Evolutionary conservation across 2,113 vertebrate genomes (phyloP).

Genomic region (Microcebus tavaratra): DNA sequence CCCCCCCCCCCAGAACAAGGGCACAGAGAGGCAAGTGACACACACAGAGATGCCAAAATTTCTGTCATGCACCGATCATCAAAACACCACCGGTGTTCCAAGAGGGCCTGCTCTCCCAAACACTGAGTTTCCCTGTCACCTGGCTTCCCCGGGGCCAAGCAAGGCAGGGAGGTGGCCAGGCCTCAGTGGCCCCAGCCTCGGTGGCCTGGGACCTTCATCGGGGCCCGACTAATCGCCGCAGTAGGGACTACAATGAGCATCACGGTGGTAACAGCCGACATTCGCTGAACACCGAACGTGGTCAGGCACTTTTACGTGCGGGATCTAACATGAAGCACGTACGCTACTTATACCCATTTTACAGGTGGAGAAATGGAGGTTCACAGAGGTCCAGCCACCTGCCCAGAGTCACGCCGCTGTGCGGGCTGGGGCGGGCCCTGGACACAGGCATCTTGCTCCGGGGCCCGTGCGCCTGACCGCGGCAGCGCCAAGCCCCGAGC

Average conservation of each 20-base stretch:
- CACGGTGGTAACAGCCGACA: accelerated
- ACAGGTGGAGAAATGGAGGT: not conserved
- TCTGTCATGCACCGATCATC: not conserved
- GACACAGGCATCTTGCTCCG: not conserved
- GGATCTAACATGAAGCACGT: not conserved
- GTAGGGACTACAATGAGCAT: not conserved
- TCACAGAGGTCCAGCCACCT: not conserved
- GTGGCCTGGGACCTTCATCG: not conserved
- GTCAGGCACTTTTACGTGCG: not conserved
- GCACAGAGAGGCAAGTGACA: not conserved
- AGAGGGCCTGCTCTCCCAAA: not conserved
- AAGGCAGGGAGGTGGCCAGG: too few relatives aligned
- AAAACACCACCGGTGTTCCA: not conserved
- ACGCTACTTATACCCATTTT: not conserved
- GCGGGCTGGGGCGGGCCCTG: not conserved
- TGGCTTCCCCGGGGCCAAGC: not conserved
- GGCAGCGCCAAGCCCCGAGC: accelerated
- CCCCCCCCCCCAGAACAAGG: not conserved
- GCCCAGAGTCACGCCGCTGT: not conserved
- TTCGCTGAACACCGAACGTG: not conserved
- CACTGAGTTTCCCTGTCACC: too few relatives aligned
- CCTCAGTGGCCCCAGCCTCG: not conserved
- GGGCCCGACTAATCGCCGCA: not conserved
- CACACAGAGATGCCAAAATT: not conserved
- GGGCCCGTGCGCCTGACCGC: not conserved